Conservation (phyloP, 2,113 vertebrate species). For the Scolopax mira region DNA sequence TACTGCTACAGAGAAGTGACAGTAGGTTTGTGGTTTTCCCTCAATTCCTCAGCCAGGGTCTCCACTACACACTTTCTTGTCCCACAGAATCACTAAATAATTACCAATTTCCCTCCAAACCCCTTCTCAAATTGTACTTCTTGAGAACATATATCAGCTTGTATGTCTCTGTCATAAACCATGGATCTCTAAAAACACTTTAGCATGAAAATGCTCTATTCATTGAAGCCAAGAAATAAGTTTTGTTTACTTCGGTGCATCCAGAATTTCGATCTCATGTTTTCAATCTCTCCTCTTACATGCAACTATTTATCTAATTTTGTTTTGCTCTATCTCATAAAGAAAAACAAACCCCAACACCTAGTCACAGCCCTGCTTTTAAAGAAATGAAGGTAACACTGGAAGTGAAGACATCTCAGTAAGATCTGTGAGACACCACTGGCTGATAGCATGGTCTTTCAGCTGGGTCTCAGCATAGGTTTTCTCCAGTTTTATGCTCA, state of each 20-base stretch:
- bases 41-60: neutral
- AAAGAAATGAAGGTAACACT: neutral
- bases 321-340: neutral
- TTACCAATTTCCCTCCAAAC: neutral
- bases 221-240: neutral
- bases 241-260: neutral
- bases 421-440: neutral
- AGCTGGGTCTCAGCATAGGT: neutral
- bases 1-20: neutral
- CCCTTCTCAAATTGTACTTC: neutral
- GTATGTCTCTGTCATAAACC: neutral
- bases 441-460: neutral
- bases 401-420: neutral
- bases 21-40: neutral
- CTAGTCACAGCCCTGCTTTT: neutral
- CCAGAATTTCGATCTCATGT: neutral
- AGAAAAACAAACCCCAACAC: neutral
- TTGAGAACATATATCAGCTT: neutral
- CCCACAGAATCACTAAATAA: neutral
- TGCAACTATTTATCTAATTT: neutral
- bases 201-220: neutral
- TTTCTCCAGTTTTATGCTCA: neutral
- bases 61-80: neutral
- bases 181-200: neutral
- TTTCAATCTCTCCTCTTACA: neutral